Base-by-base conservation (phyloP, 35 echinoderm and acorn worm genomes). In the Chiridota heheva region DNA sequence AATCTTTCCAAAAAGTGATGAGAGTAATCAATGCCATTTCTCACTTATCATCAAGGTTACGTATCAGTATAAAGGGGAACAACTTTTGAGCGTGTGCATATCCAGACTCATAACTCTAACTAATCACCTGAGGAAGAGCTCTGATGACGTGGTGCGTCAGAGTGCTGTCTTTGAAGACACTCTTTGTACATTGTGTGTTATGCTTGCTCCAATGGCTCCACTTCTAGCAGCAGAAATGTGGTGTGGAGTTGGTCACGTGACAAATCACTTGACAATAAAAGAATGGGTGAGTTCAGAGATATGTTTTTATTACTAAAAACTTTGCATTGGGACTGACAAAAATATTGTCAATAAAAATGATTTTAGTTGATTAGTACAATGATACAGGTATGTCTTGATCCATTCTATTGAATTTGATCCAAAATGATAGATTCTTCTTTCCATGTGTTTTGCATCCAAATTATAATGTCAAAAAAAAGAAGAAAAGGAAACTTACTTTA, bases 171-270 rank as follows among this genome's bases (percentile, higher is more conserved):
- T 51, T 84, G 83, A 92, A 63, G 56, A 85, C 20, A 81, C 89
- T 2, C 46, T 98, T 20, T 74, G 89, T 42, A 60, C 77, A 28
- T 44, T 98, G 25, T 84, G 71, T 33, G 65, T 86, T 55, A 98
- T 98, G 95, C 64, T 91, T 13, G 88, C 89, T 5, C 95, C 95
- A 0, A 88, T 91, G 84, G 95, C 95, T 44, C 95, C 95, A 24
- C 84, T 83, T 26, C 43, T 93, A 10, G 69, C 91, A 5, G 83
- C 86, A 57, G 91, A 93, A 70, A 76, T 93, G 62, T 93, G 91
- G 91, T 49, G 53, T 36, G 91, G 91, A 2, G 41, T 93, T 1
- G 72, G 43, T 2, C 61, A 68, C 44, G 63, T 62, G 7, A 29
- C 39, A 42, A 10, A 72, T 39, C 61, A 59, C 43, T 46, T 30